These are phyloP conservation scores for Reticulitermes lucifugus DNA, from an alignment of 2,888 invertebrate species.

Conservation along the genomic window DNA sequence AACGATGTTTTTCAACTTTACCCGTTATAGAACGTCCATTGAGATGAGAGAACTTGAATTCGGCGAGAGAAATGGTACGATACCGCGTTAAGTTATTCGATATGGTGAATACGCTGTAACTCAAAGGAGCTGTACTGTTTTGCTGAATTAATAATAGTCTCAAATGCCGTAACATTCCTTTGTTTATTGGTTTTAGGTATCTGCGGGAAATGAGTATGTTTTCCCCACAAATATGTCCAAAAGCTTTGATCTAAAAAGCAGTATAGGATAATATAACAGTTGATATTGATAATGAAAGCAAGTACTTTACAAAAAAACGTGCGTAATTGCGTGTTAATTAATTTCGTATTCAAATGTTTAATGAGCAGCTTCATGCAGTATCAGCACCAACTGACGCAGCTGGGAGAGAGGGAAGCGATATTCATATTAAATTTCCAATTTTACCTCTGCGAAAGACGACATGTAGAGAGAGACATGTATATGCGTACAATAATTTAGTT, in stretches of 20 bases:
- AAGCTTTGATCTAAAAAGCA: background rate
- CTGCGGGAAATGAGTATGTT: conserved; percentile 6
- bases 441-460: background rate
- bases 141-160: background rate
- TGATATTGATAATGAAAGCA: conserved; percentile 28
- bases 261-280: background rate
- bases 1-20: too few species aligned
- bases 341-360: conserved; percentile 36
- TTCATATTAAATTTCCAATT: conserved; percentile 23
- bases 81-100: too few species aligned
- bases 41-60: too few species aligned
- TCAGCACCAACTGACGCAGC: background rate
- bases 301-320: background rate
- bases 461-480: background rate
- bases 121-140: background rate
- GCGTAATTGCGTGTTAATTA: conserved; percentile 21
- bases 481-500: conserved; percentile 33
- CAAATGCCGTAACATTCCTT: background rate
- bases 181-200: conserved; percentile 23
- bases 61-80: too few species aligned
- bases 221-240: conserved; percentile 6
- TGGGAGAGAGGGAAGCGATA: background rate
- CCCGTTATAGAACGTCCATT: too few species aligned
- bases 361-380: conserved; percentile 15
- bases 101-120: too few species aligned